Evolutionary conservation across 2,113 vertebrate species (phyloP), one percentile per base, ranked within the genome.

Genomic region (Marmota flaviventris): DNA sequence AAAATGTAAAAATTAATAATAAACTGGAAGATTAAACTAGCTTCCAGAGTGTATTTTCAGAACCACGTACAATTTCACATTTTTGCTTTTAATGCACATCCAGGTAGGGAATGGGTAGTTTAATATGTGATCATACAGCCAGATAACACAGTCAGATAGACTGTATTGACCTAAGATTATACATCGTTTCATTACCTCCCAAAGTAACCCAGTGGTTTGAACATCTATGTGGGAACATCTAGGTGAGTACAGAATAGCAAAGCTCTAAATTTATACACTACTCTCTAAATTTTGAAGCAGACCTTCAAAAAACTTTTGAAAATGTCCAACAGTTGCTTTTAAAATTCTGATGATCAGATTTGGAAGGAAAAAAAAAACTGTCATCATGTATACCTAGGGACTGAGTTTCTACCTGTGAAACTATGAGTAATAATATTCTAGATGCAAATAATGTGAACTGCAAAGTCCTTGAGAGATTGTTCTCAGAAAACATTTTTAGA

Each of bases 401-500:
- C 18, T 78, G 24, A 83, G 45, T 77, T 89, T 92, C 87, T 85
- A 79, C 16, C 14, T 4, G 29, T 69, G 32, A 89, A 97, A 93
- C 29, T 69, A 84, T 56, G 51, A 95, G 56, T 94, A 61, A 88
- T 32, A 94, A 83, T 6, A 6, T 3, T 29, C 24, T 73, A 56
- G 5, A 89, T 39, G 76, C 12, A 87, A 18, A 34, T 90, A 95
- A 14, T 67, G 0, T 42, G 89, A 95, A 83, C 84, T 53, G 63
- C 89, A 27, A 95, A 93, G 24, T 92, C 20, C 93, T 97, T 56
- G 72, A 94, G 88, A 34, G 39, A 82, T 37, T 73, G 29, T 51
- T 87, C 61, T 93, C 75, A 4, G n/a, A 67, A 86, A 93, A 85
- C 22, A 92, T 90, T 97, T 95, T 98, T 89, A 96, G 81, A 97